Base-by-base conservation (phyloP, 64 coral and sea anemone genomes). In the Anthopleura sola region DNA sequence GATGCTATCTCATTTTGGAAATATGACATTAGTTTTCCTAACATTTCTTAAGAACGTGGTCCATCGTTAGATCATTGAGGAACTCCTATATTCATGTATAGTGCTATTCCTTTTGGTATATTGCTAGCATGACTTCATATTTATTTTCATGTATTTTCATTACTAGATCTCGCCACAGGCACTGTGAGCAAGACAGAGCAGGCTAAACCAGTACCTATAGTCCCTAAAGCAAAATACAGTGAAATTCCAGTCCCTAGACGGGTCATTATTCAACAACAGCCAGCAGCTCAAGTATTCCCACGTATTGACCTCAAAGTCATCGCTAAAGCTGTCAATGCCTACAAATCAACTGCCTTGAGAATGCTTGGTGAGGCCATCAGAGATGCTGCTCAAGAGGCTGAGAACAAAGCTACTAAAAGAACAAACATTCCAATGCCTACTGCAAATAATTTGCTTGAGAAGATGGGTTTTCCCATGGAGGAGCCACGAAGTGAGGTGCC, bases 241-340 rank as follows among this genome's bases (percentile, higher is more conserved):
- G 91, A 88, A 32, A 96, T 96, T 55, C 94, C 94, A 39, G 86
- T 87, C 13, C 86, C 82, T 2, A 31, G n/a, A n/a, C n/a, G 54
- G 16, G 71, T 75, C 9, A 86, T 82, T 36, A 6, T 90, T 19
- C 81, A 85, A 33, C 55, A 89, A 17, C 62, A 75, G n/a, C 88
- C 90, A 0, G 93, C 80, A 17, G 87, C 91, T 32, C 69, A 86
- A 33, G 84, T 89, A 9, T 99, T 92, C 37, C 97, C 92, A 49
- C 94, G 92, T 77, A 99, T 99, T 84, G 97, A 99, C 60, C 93
- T 99, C 16, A 99, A 95, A 20, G 93, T 92, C 32, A 99, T 99
- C 23, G 97, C 97, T 26, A 94, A 91, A 31, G 93, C 93, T 28
- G 97, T 99, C 21, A 87, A 93, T 17, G 53, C 90, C 23, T 99